These are phyloP conservation scores for Lateolabrax maculatus DNA, from an alignment of 2,797 vertebrate genomes.

Conservation along the genomic window DNA sequence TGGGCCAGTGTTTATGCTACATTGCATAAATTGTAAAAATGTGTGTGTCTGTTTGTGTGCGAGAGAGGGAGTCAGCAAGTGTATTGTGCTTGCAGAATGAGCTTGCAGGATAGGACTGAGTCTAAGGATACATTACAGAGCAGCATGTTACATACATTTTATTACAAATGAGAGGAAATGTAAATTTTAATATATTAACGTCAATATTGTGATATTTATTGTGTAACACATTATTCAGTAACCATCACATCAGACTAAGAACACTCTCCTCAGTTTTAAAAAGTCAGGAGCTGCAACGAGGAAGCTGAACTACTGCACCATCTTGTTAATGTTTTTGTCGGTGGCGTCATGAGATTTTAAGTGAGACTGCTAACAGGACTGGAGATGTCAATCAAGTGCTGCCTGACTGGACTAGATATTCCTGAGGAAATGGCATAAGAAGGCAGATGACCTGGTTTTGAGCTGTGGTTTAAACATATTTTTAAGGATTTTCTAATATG, in stretches of 20 bases:
- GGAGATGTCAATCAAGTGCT: conserved; percentile 3
- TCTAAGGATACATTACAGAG: not conserved
- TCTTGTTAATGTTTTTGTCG: not conserved
- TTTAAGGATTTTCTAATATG: not conserved
- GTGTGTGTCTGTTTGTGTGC: not conserved
- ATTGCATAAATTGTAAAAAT: conserved; percentile 42
- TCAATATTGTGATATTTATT: conserved; percentile 36
- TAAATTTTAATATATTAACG: too few relatives aligned
- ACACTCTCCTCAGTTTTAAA: not conserved
- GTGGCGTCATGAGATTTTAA: not conserved
- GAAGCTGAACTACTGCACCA: not conserved
- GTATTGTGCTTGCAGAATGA: conserved; percentile 37
- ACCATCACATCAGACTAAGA: conserved; percentile 11
- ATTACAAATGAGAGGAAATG: too few relatives aligned
- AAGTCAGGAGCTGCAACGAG: conserved; percentile 2
- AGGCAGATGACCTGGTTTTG: not conserved
- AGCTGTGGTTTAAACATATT: conserved; percentile 2
- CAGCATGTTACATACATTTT: not conserved
- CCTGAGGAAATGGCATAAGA: conserved; percentile 2
- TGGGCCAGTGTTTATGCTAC: conserved; percentile 64
- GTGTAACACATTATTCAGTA: conserved; percentile 7
- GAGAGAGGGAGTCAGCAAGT: conserved; percentile 13
- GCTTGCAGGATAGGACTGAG: conserved; percentile 12
- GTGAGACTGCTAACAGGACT: not conserved
- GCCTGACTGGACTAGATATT: conserved; percentile 18